A percentile compares a stretch with the other conserved stretches of the same genome.
phyloP scores from a whole-genome alignment of 2,113 vertebrate genomes.

The Archocentrus centrarchus region DNA sequence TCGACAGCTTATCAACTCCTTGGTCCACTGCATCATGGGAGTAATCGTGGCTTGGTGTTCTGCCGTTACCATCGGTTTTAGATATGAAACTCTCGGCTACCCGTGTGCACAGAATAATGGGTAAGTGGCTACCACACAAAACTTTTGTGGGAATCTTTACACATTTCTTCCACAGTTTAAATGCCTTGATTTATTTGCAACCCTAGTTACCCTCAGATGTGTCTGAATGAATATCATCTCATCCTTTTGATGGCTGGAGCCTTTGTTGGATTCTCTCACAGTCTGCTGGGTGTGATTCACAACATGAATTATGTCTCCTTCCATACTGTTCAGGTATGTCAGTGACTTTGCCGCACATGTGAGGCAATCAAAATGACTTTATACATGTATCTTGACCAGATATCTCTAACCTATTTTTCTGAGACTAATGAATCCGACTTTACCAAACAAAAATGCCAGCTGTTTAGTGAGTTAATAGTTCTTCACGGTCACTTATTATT shows the following conservation, averaged over 20 bases:
- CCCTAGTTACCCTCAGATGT: slow-evolving; percentile 71
- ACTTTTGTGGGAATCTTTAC: neutral
- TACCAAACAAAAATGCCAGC: neutral
- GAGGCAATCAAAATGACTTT: neutral
- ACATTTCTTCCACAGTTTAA: neutral
- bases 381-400: neutral
- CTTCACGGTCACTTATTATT: neutral
- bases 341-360: neutral
- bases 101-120: slow-evolving; percentile 79
- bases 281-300: slow-evolving; percentile 89
- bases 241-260: slow-evolving; percentile 90
- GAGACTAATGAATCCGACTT: neutral
- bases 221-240: slow-evolving; percentile 93
- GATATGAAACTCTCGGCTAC: slow-evolving; percentile 83
- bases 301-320: slow-evolving; percentile 95
- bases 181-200: neutral
- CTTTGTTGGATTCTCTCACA: slow-evolving; percentile 92
- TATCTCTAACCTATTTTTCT: neutral
- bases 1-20: slow-evolving; percentile 86
- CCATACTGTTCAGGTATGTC: slow-evolving; percentile 89
- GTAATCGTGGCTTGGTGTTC: slow-evolving; percentile 91
- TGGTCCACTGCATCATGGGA: slow-evolving; percentile 88
- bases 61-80: slow-evolving; percentile 85
- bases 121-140: slow-evolving; percentile 69
- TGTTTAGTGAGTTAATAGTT: neutral